Evolutionary conservation across 2,797 vertebrate genomes (phyloP).

Genomic region (Sebastes vulpes): DNA sequence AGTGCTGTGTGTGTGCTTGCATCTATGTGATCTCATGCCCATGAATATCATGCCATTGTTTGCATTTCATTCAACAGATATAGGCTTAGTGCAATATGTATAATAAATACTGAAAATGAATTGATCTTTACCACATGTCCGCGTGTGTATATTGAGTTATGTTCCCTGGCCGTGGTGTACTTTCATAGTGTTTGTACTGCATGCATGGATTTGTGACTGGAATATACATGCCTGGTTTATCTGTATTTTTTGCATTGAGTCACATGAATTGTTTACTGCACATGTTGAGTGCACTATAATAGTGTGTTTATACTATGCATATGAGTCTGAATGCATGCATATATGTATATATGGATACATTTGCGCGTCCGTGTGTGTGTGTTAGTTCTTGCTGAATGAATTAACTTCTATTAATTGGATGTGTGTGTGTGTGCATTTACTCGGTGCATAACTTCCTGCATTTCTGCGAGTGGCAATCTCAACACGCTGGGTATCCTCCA

Average conservation of each 20-base stretch:
- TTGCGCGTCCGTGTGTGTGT: neutral
- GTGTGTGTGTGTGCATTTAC: slow-evolving; percentile 5
- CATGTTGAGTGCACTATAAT: slow-evolving; percentile 52
- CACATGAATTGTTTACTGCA: slow-evolving; percentile 70
- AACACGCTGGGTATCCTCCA: slow-evolving; percentile 17
- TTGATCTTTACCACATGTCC: slow-evolving; percentile 79
- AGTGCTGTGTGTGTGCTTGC: slow-evolving; percentile 50
- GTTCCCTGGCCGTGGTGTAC: slow-evolving; percentile 39
- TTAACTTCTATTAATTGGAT: slow-evolving; percentile 36
- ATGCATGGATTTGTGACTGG: slow-evolving; percentile 68
- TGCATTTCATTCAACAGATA: slow-evolving; percentile 79
- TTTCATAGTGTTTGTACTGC: slow-evolving; percentile 63
- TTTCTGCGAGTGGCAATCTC: slow-evolving; percentile 25
- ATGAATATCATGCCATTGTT: slow-evolving; percentile 75
- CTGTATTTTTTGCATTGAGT: slow-evolving; percentile 54
- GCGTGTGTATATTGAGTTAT: slow-evolving; percentile 68
- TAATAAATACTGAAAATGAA: slow-evolving; percentile 82
- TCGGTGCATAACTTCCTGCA: neutral
- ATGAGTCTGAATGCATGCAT: slow-evolving; percentile 39
- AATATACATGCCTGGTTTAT: slow-evolving; percentile 75
- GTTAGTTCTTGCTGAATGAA: slow-evolving; percentile 5
- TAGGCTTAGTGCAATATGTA: slow-evolving; percentile 72
- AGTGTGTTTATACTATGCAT: slow-evolving; percentile 44
- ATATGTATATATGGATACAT: slow-evolving; percentile 20
- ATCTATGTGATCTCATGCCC: slow-evolving; percentile 72